Evolutionary conservation across 2,113 vertebrate species (phyloP), one percentile per base, ranked within the genome.

Genomic region (Suricata suricatta): DNA sequence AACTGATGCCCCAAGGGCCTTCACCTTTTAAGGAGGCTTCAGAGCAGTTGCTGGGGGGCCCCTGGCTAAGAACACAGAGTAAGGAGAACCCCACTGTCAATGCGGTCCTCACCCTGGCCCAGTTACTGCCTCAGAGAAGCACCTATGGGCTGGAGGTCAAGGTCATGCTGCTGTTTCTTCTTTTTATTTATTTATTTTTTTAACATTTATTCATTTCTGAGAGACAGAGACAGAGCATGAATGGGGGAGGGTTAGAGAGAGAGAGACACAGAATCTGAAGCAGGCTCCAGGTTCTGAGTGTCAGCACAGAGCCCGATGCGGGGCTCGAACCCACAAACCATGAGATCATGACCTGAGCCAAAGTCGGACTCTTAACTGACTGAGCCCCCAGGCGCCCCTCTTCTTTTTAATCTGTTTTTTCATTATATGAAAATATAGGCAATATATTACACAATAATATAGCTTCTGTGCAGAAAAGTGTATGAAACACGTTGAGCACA

Each of bases 41-140:
- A n/a, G 52, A 29, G 0, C 0, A 13, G 68, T 92, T 47, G 17
- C 71, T 9, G 27, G 0, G 21, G 72, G 77, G 64, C 19, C 17
- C 76, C 41, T 5, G 31, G 47, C 1, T 1, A 5, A 60, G 69
- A 11, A 23, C 1, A 6, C 2, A 25, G 35, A n/a, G 29, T 23
- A 16, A 29, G 27, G 41, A 57, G 57, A 35, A 16, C 31, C 25
- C 25, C 2, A 1, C 9, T 52, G 76, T 50, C 76, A n/a, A 47
- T 13, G 76, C 0, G 2, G 31, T 25, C 47, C 2, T 25, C 35
- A 4, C 1, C 14, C 31, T 5, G 29, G 5, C 27, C 13, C 25
- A 0, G 41, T 57, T 17, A 4, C 1, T 33, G 10, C 66, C 50
- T 17, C 82, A 0, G 74, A 9, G 38, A 66, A 68, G 64, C 13